Percentiles rank a stretch among this genome's conserved stretches.
Evolutionary conservation across 1,140 invertebrate species (phyloP).

Genomic region (Stegodyphus dumicola): DNA sequence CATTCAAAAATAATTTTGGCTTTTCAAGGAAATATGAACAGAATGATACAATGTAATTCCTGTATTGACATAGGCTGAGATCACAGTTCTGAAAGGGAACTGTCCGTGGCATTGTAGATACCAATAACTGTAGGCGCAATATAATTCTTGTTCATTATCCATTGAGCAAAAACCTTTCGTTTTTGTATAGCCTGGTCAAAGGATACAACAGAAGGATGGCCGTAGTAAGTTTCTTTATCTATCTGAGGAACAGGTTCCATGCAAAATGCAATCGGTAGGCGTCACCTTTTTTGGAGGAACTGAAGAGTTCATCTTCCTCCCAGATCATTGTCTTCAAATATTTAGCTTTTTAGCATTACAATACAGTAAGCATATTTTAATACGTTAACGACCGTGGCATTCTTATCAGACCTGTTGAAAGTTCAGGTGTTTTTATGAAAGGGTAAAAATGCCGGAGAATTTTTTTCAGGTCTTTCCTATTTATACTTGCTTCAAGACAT

Average conservation of each 20-base stretch:
- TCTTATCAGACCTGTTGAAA: not conserved
- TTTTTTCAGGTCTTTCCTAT: too few relatives aligned
- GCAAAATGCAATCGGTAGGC: not conserved
- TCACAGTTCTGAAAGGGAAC: too few relatives aligned
- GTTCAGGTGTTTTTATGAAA: not conserved
- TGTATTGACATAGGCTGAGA: too few relatives aligned
- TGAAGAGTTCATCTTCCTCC: conserved; percentile 18
- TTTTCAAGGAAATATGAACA: too few relatives aligned
- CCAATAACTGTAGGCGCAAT: too few relatives aligned
- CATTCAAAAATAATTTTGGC: too few relatives aligned
- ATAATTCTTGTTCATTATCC: too few relatives aligned
- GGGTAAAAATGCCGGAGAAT: not conserved
- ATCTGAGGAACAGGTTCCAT: not conserved
- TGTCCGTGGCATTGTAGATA: too few relatives aligned
- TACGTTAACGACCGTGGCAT: not conserved
- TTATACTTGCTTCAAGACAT: too few relatives aligned
- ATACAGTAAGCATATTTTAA: not conserved
- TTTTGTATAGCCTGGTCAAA: not conserved
- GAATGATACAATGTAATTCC: too few relatives aligned
- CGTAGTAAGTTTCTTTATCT: conserved; percentile 10
- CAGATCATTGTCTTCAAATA: not conserved
- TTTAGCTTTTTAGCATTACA: conserved; percentile 6
- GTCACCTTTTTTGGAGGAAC: conserved; percentile 12
- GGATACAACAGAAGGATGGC: not conserved
- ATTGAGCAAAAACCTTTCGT: too few relatives aligned